These are phyloP conservation scores for Helogale parvula DNA, from an alignment of 2,113 vertebrate species.

Conservation along the genomic window DNA sequence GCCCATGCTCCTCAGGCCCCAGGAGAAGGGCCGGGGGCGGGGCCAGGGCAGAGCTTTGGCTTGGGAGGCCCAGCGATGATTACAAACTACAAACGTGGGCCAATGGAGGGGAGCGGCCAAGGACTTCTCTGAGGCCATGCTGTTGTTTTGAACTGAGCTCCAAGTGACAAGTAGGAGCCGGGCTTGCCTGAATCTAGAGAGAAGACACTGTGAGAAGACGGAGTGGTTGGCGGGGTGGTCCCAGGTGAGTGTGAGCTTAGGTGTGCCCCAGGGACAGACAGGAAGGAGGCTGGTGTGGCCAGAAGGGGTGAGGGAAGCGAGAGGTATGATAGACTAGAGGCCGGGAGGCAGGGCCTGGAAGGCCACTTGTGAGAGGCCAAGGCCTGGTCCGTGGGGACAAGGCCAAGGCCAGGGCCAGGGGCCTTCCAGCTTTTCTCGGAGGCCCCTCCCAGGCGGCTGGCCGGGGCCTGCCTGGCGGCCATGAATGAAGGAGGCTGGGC, in stretches of 20 bases:
- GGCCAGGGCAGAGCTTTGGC: background rate
- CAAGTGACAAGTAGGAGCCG: background rate
- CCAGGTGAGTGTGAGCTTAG: no score
- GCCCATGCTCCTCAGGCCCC: background rate
- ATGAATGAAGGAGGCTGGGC: slow-evolving; percentile 45
- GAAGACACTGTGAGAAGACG: background rate
- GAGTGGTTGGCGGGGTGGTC: accelerated
- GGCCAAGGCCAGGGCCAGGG: background rate
- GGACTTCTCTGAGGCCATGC: background rate
- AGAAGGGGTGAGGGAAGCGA: accelerated
- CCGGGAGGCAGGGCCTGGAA: background rate
- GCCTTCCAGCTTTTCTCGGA: background rate
- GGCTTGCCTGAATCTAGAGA: background rate
- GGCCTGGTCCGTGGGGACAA: background rate
- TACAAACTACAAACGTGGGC: background rate
- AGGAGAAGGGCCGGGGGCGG: background rate
- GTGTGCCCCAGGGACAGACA: accelerated
- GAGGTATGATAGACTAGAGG: accelerated
- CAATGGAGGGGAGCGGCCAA: background rate
- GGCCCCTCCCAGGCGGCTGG: background rate
- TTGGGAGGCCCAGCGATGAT: accelerated
- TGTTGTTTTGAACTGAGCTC: background rate
- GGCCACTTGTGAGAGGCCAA: background rate
- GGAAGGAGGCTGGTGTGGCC: background rate
- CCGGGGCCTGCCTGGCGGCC: background rate